Percentiles rank a stretch among this genome's conserved stretches.
phyloP scores from a whole-genome alignment of 2,797 vertebrate genomes.

The Scolopax rusticola region DNA sequence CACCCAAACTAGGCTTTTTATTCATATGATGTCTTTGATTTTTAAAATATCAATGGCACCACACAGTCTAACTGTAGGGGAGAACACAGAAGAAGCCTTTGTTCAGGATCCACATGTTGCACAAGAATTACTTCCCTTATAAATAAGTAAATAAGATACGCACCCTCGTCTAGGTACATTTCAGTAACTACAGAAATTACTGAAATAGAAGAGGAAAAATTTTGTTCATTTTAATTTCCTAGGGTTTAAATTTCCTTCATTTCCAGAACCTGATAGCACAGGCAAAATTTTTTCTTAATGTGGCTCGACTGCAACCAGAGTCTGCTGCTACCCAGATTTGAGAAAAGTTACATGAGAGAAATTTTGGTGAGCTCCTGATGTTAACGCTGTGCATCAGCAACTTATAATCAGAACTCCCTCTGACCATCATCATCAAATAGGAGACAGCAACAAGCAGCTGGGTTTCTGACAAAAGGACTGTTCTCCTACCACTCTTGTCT shows the following conservation, averaged over 20 bases:
- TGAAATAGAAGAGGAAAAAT: not conserved
- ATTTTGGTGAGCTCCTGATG: not conserved
- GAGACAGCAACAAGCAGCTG: not conserved
- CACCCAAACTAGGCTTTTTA: not conserved
- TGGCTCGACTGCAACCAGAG: not conserved
- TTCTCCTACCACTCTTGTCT: not conserved
- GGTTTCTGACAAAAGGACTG: not conserved
- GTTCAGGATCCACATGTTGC: not conserved
- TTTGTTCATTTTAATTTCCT: not conserved
- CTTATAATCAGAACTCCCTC: not conserved
- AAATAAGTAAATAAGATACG: not conserved
- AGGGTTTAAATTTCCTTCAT: not conserved
- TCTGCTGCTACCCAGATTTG: not conserved
- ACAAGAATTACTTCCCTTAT: not conserved
- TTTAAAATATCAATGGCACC: not conserved
- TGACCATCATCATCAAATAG: not conserved
- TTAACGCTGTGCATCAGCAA: not conserved
- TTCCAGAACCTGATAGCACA: not conserved
- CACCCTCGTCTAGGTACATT: not conserved
- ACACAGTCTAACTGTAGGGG: not conserved
- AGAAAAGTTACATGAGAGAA: not conserved
- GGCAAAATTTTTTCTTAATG: not conserved
- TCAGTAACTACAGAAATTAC: constrained; percentile 4
- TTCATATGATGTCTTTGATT: constrained; percentile 6
- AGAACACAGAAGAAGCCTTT: not conserved